Evolutionary conservation across 2,888 invertebrate genomes (phyloP).

Genomic region (Steinernema hermaphroditum): DNA sequence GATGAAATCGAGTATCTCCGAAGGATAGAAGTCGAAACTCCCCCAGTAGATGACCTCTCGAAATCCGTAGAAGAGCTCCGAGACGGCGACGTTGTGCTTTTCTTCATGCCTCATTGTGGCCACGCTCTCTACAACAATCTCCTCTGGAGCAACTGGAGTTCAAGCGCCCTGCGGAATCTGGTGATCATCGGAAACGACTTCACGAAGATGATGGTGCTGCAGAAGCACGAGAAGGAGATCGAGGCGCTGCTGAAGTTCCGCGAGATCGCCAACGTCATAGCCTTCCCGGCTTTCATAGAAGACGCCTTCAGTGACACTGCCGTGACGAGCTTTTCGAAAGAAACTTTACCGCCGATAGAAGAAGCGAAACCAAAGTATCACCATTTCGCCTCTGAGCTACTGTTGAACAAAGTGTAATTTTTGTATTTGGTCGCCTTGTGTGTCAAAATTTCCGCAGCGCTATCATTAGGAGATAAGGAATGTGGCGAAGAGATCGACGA

Average conservation of each 20-base stretch:
- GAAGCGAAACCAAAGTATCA: neutral
- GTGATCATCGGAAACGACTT: constrained; percentile 24
- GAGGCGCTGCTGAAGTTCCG: constrained; percentile 16
- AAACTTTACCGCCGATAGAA: neutral
- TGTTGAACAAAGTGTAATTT: neutral
- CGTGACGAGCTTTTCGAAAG: neutral
- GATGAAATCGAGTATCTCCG: neutral
- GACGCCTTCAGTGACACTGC: constrained; percentile 23
- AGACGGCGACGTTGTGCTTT: neutral
- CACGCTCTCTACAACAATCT: constrained; percentile 25
- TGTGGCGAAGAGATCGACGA: too few species aligned
- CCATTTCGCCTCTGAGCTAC: neutral
- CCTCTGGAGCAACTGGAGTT: constrained; percentile 12
- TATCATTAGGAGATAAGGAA: too few species aligned
- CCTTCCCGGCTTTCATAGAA: neutral
- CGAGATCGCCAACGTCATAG: neutral
- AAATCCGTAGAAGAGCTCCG: neutral
- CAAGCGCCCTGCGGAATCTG: neutral
- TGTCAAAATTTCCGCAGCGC: too few species aligned
- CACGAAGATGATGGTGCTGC: neutral
- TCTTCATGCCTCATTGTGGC: constrained; percentile 26
- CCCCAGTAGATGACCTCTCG: neutral
- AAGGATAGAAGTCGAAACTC: neutral
- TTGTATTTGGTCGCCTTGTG: too few species aligned
- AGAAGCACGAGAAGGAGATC: constrained; percentile 20